Base-by-base conservation (phyloP, 2,113 vertebrate genomes). In the Rhinichthys klamathensis region DNA sequence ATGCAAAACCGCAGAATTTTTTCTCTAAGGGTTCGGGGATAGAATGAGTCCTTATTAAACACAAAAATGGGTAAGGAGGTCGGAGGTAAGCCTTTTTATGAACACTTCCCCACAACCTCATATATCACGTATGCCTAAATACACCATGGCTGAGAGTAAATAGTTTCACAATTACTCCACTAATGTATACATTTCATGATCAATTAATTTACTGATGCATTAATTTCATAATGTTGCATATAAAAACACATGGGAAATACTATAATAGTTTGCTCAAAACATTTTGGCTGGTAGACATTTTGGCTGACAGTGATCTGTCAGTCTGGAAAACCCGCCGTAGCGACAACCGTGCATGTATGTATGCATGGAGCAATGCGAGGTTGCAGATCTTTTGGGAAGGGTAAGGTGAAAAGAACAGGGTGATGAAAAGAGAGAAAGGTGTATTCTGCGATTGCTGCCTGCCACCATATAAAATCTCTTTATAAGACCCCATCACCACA, bases 401-500 rank as follows among this genome's bases (percentile, higher is more conserved):
- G 12, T 18, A 61, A 41, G 35, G 35, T 27, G 35, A 61, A 8
- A 80, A 44, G 58, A 60, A 60, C n/a, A 46, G 16, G 77, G 12
- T 46, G 70, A 73, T 73, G n/a, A 73, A 63, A 30, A 38, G n/a
- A 27, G 35, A 38, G 35, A 25, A 63, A 63, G 13, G 58, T 44
- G 58, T 63, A 10, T 80, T 25, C 30, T 63, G 35, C 4, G 35
- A 25, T 18, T 56, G 21, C 79, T 78, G 56, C 58, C 56, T 81
- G 80, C 46, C 82, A 81, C 46, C 38, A 27, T 80, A 63, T 73
- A 35, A 41, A 75, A 74, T 80, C 49, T 27, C 18, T 27, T 82
- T 82, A 83, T 82, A 89, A 84, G 79, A 84, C 21, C 44, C 58
- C 12, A 72, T 78, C 61, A 65, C 76, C 11, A 25, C 15, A 21